Base-by-base conservation (phyloP, 1,140 invertebrate genomes). In the Bombus difficillimus region DNA sequence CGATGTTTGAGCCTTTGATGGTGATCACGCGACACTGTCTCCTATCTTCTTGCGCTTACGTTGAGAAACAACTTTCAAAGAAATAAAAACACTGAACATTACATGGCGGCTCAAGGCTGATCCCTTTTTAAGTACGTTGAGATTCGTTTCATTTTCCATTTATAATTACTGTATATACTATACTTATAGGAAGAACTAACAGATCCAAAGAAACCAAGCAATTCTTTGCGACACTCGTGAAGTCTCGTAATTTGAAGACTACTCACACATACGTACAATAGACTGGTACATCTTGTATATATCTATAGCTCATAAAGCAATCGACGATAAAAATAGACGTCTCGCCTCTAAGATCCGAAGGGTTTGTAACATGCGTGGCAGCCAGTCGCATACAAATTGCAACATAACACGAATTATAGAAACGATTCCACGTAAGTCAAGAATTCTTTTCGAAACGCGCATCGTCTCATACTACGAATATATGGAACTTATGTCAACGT, bases 311-410 rank as follows among this genome's bases (percentile, higher is more conserved):
- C 72, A 10, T 25, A 9, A 18, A 43, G 39, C 22, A 39, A 77
- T 62, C 75, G 39, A 1, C 75, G 57, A 64, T 32, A 41, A 77
- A 77, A 64, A 64, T 64, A 77, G 25, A 4, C 12, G 25, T n/a
- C 57, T 9, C 1, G 18, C 18, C 18, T 47, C 15, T 9, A 62
- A 62, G 28, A n/a, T 10, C 1, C 34, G 6, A 32, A 25, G 75
- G 39, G 64, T 77, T 64, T 32, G 41, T 64, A 32, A 10, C 75
- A 77, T 13, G 15, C 28, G 15, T 39, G 74, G 12, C 6, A 62
- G 37, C 47, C 47, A 15, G 12, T 1, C 25, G 75, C 75, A 77
- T 62, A 41, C 57, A 39, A 77, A 62, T 77, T 62, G 75, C 75
- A 3, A 41, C 37, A 22, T 22, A 41, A 41, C 37, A 10, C 41